Evolutionary conservation across 2,797 vertebrate species (phyloP), one percentile per base, ranked within the genome.

Genomic region (Phataginus tricuspis): DNA sequence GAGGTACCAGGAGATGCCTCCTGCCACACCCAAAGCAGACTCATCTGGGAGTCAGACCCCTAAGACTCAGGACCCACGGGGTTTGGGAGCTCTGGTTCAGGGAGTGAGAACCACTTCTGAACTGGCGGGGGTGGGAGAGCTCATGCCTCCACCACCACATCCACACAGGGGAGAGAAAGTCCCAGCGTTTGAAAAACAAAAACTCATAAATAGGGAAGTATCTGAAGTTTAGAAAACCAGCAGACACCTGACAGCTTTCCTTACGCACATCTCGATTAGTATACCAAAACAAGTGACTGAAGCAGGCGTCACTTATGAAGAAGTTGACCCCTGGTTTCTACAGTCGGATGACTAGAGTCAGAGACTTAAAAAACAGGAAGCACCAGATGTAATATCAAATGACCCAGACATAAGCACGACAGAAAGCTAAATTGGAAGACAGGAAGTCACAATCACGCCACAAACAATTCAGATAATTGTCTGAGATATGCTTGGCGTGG

Each of bases 351-450:
- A 97, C 95, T 98, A 51, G 82, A 97, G 96, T 91, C 92, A 29
- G 92, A 98, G 97, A 95, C 97, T 98, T 98, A 96, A 98, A 98
- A 99, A 99, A 99, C 98, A 99, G 98, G 98, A 99, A 99, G 98
- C 97, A 69, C 98, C 98, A 99, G 98, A 98, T 98, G 98, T 98
- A 98, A 98, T 98, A 97, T 91, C 95, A 97, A 98, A 97, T 98
- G 98, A 98, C 98, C 98, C 98, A 99, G 98, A 98, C 98, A 95
- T 97, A 98, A 98, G 97, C 96, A 96, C 98, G 94, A 97, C 98
- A 98, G 95, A 93, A 97, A 97, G 96, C 98, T 98, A 98, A 98
- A 98, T 97, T 98, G 98, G 98, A 98, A 98, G 98, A 98, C 98
- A 98, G 98, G 98, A 98, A 99, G 98, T 98, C 98, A 98, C 98